phyloP scores from a whole-genome alignment of 2,888 invertebrate species.

The Lasioglossum figueresi region DNA sequence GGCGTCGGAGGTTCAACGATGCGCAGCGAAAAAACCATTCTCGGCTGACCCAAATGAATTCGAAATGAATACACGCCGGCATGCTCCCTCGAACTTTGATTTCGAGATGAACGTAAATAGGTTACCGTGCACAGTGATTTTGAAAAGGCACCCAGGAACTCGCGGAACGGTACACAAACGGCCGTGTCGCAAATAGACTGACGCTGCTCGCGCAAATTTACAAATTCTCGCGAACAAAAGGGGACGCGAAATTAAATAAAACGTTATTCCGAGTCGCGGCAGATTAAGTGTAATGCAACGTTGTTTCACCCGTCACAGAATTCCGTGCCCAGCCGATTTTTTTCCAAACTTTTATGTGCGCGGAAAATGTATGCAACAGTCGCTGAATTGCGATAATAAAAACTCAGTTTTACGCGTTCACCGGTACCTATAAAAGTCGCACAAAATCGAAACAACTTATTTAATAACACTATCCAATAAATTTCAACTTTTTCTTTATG shows the following conservation, averaged over 20 bases:
- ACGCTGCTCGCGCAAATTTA: not conserved
- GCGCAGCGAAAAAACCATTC: constrained; percentile 15
- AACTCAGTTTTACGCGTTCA: not conserved
- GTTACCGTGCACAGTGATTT: constrained; percentile 8
- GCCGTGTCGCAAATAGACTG: constrained; percentile 1
- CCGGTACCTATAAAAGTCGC: not conserved
- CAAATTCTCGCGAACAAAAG: not conserved
- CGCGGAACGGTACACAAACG: not conserved
- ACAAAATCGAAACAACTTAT: not conserved
- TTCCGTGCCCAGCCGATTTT: not conserved
- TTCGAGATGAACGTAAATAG: constrained; percentile 18
- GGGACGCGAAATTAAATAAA: not conserved
- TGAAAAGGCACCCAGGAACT: not conserved
- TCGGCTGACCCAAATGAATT: constrained; percentile 36
- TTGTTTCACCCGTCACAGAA: not conserved
- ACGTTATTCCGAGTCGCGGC: not conserved
- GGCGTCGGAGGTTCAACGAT: constrained; percentile 8
- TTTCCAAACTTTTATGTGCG: not conserved
- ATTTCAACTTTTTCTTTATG: too few species aligned
- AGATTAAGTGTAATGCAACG: not conserved
- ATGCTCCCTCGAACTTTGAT: constrained; percentile 2
- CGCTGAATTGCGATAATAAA: not conserved
- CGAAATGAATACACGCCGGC: constrained; percentile 12
- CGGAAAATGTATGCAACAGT: not conserved
- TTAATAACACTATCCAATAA: too few species aligned